phyloP scores from a whole-genome alignment of 2,888 invertebrate species.

The Drosophila suboccidentalis region DNA sequence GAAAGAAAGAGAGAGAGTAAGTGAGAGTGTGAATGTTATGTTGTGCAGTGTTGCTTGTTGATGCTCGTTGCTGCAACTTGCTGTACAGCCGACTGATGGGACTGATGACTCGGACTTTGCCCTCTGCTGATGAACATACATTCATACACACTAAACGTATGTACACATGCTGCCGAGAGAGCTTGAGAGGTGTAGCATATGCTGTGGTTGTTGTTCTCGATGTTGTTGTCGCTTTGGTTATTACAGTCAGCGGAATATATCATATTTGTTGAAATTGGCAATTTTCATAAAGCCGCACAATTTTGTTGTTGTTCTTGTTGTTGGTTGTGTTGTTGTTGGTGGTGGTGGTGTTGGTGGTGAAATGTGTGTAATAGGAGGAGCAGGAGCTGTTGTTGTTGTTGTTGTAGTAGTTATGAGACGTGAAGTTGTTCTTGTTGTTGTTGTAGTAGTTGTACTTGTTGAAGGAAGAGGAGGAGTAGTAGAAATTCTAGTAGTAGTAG shows the following conservation, averaged over 20 bases:
- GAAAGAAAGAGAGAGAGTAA: constrained; percentile 10
- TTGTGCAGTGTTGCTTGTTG: constrained; percentile 24
- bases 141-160: constrained; percentile 10
- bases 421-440: constrained; percentile 75
- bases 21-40: constrained; percentile 12
- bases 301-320: constrained; percentile 33
- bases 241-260: constrained; percentile 73
- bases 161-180: constrained; percentile 25
- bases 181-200: constrained; percentile 28
- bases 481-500: constrained; percentile 77
- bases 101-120: constrained; percentile 17
- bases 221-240: constrained; percentile 33
- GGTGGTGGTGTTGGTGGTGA: constrained; percentile 67
- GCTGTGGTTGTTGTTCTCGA: constrained; percentile 32
- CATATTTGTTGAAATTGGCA: constrained; percentile 70
- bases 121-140: constrained; percentile 24
- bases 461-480: constrained; percentile 84
- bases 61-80: constrained; percentile 30
- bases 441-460: constrained; percentile 78
- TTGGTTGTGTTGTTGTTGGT: constrained; percentile 45
- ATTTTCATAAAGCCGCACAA: constrained; percentile 58
- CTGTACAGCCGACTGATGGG: constrained; percentile 3
- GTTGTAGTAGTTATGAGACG: constrained; percentile 62
- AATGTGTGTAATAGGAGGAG: constrained; percentile 82
- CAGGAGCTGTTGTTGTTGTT: constrained; percentile 74